Evolutionary conservation across 2,888 invertebrate genomes (phyloP).

Genomic region (Drosophila pseudotakahashii): DNA sequence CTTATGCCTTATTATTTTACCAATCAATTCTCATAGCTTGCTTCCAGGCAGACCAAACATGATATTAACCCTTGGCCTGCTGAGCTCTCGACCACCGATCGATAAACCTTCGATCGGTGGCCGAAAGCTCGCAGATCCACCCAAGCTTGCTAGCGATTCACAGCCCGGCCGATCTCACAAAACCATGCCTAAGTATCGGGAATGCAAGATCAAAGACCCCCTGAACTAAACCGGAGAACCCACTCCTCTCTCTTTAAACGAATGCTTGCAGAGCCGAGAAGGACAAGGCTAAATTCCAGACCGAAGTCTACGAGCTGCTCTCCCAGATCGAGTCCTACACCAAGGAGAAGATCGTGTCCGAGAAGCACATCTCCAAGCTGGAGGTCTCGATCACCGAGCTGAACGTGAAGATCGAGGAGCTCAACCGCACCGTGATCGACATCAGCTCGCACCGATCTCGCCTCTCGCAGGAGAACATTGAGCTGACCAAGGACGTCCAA

Average conservation of each 20-base stretch:
- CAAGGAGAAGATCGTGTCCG: constrained; percentile 94
- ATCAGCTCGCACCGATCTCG: constrained; percentile 98
- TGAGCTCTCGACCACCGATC: constrained; percentile 47
- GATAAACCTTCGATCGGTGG: constrained; percentile 2
- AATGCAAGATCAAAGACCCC: neutral
- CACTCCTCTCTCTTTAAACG: constrained; percentile 32
- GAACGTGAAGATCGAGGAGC: constrained; percentile 97
- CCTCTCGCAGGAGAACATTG: constrained; percentile 96
- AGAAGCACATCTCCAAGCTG: constrained; percentile 94
- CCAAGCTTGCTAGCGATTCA: constrained; percentile 35
- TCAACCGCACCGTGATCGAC: constrained; percentile 98
- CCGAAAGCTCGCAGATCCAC: constrained; percentile 20
- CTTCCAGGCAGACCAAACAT: constrained; percentile 62
- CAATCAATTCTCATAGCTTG: constrained; percentile 58
- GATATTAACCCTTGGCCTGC: constrained; percentile 54
- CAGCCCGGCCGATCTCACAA: constrained; percentile 57
- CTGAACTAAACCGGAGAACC: constrained; percentile 41
- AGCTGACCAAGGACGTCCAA: constrained; percentile 97
- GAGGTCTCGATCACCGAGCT: constrained; percentile 96
- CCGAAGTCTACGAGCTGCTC: constrained; percentile 98
- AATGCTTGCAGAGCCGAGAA: constrained; percentile 93
- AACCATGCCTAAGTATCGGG: constrained; percentile 71
- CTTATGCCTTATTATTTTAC: constrained; percentile 22
- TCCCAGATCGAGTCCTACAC: constrained; percentile 96
- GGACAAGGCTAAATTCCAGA: constrained; percentile 98